Percentiles rank a stretch among this genome's conserved stretches.
These are phyloP conservation scores for Psittacula echo DNA, from an alignment of 2,797 vertebrate species.

Conservation along the genomic window DNA sequence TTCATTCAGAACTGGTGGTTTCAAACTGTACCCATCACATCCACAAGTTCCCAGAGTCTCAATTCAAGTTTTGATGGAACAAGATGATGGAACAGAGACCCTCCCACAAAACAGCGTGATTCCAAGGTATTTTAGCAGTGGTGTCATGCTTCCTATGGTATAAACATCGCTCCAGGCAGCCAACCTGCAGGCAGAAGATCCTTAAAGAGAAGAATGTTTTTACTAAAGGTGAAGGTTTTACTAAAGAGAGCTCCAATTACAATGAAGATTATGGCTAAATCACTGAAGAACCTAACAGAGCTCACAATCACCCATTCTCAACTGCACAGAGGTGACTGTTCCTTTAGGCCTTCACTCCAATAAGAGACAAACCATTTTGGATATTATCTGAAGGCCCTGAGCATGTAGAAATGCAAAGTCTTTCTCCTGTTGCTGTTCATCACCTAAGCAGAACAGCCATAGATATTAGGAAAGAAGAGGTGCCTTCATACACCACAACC, in stretches of 20 bases:
- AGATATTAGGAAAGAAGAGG: neutral
- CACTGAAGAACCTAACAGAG: neutral
- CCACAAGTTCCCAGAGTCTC: neutral
- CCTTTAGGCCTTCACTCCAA: neutral
- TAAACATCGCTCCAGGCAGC: neutral
- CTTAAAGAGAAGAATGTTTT: neutral
- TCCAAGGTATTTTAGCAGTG: neutral
- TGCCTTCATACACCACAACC: neutral
- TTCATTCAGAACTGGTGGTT: neutral
- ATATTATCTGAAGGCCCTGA: neutral
- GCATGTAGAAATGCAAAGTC: neutral
- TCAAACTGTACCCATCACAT: neutral
- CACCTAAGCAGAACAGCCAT: neutral
- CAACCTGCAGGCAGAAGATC: neutral
- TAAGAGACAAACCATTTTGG: neutral
- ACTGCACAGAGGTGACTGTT: neutral
- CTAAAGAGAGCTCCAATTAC: neutral
- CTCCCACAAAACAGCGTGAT: neutral
- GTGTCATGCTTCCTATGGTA: neutral
- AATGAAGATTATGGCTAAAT: neutral
- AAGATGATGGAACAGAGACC: neutral
- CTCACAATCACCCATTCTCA: neutral
- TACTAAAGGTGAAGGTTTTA: neutral
- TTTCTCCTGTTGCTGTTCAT: neutral
- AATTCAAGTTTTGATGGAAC: neutral